phyloP scores from a whole-genome alignment of 2,797 vertebrate genomes.

The Lepilemur septentrionalis region DNA sequence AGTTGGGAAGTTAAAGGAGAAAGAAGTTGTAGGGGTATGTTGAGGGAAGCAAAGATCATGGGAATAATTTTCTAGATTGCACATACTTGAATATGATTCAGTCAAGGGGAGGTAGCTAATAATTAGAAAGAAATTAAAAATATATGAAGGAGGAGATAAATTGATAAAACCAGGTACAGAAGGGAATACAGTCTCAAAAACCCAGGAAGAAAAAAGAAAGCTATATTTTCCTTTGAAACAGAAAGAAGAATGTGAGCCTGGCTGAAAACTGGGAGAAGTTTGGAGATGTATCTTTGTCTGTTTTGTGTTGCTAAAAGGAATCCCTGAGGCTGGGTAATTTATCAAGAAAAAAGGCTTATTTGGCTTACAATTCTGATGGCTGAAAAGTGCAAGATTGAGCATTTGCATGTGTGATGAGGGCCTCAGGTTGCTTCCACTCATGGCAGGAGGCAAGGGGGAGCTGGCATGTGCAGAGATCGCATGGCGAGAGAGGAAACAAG shows the following conservation, averaged over 20 bases:
- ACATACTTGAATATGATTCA: not conserved
- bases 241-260: not conserved
- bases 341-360: too few species aligned
- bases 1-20: not conserved
- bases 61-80: not conserved
- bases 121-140: not conserved
- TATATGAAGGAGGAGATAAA: not conserved
- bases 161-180: not conserved
- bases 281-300: not conserved
- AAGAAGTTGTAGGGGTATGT: not conserved
- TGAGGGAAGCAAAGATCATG: not conserved
- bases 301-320: too few species aligned
- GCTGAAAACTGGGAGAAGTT: not conserved
- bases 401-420: too few species aligned
- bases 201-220: not conserved
- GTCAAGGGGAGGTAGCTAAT: not conserved
- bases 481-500: too few species aligned
- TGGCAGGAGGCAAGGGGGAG: too few species aligned
- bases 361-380: too few species aligned
- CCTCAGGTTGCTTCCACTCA: too few species aligned
- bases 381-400: too few species aligned
- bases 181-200: not conserved
- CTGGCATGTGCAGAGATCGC: too few species aligned
- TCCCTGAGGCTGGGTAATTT: too few species aligned
- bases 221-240: not conserved